Evolutionary conservation across 2,113 vertebrate genomes (phyloP).

Genomic region (Barnardius zonarius): DNA sequence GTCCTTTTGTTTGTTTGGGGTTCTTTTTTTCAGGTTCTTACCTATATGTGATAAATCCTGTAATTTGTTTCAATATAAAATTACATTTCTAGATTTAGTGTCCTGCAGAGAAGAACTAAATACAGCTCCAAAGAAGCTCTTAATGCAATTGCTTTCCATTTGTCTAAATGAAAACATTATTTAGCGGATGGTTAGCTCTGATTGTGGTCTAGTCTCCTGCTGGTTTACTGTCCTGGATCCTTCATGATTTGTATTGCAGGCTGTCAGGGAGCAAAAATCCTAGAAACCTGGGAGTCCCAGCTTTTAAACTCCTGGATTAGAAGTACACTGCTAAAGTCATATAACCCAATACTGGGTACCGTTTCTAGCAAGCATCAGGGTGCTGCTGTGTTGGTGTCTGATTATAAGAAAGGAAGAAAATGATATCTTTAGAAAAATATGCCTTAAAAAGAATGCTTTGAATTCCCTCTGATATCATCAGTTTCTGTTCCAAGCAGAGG

Average conservation of each 20-base stretch:
- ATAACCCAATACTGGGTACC: rapidly evolving
- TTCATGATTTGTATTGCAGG: background rate
- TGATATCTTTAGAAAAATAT: background rate
- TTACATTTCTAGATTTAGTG: background rate
- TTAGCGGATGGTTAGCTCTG: background rate
- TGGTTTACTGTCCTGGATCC: background rate
- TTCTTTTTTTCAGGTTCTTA: background rate
- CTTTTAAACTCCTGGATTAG: background rate
- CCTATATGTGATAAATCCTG: background rate
- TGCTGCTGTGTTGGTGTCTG: background rate
- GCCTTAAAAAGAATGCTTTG: background rate
- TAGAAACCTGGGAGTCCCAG: background rate
- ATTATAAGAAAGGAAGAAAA: background rate
- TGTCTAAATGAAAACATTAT: background rate
- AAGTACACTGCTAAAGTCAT: background rate
- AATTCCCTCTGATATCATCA: background rate
- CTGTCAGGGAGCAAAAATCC: background rate
- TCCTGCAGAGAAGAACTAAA: background rate
- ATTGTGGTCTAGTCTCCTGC: background rate
- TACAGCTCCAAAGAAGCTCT: background rate
- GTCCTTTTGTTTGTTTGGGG: background rate
- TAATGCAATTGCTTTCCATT: conserved; percentile 7
- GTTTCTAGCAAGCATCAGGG: background rate
- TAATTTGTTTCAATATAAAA: background rate
- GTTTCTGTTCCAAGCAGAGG: background rate